Evolutionary conservation across 2,113 vertebrate species (phyloP).

Genomic region (Rhizomys pruinosus): DNA sequence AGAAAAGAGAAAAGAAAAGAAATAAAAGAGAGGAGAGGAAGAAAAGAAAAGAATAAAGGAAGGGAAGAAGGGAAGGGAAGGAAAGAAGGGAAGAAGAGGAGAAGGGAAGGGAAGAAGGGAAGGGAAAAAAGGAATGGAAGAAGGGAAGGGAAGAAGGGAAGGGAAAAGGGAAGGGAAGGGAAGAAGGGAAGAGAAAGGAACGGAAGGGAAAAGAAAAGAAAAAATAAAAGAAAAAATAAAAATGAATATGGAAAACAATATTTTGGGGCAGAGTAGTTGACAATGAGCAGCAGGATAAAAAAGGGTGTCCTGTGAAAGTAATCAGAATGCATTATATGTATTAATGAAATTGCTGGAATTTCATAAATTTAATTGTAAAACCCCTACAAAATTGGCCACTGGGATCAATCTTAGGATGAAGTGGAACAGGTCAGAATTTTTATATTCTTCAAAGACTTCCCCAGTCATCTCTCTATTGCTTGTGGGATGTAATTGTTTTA

Average conservation of each 20-base stretch:
- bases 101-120: too few species aligned
- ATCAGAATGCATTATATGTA: background rate
- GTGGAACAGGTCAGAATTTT: background rate
- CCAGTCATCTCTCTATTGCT: background rate
- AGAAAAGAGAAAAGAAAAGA: too few species aligned
- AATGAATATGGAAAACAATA: background rate
- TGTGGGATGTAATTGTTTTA: constrained; percentile 34
- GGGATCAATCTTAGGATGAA: background rate
- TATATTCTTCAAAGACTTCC: background rate
- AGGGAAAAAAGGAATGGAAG: too few species aligned
- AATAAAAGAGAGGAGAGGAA: too few species aligned
- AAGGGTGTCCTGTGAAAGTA: background rate
- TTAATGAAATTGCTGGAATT: background rate
- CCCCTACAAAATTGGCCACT: background rate
- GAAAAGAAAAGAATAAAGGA: too few species aligned
- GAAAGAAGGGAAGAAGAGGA: too few species aligned
- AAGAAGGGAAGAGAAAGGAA: too few species aligned
- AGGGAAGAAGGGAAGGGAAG: too few species aligned
- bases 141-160: too few species aligned
- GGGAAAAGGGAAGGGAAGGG: too few species aligned
- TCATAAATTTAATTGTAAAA: background rate
- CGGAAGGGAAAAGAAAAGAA: too few species aligned
- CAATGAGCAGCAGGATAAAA: background rate
- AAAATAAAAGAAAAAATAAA: too few species aligned
- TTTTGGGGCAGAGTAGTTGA: background rate